Conservation (phyloP, 2,113 vertebrate species). For the Polyodon spathula region DNA sequence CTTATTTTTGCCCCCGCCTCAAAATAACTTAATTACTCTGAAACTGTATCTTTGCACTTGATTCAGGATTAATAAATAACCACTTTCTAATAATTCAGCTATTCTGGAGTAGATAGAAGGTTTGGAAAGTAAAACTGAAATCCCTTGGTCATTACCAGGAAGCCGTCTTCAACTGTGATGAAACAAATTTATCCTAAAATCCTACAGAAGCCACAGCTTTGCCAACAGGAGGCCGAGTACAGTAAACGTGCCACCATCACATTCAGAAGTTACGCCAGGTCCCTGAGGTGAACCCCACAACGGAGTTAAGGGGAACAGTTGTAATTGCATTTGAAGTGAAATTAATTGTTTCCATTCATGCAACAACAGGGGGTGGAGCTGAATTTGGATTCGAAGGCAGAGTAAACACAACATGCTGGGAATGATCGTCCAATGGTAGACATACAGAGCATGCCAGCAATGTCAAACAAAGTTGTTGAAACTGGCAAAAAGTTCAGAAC, state of each 20-base stretch:
- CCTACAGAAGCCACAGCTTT: too few species aligned
- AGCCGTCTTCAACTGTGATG: too few species aligned
- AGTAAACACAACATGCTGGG: neutral
- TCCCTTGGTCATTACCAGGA: too few species aligned
- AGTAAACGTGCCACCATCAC: neutral
- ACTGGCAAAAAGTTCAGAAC: neutral
- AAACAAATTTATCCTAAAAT: too few species aligned
- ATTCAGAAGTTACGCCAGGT: neutral
- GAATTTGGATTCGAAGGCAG: neutral
- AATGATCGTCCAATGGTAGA: neutral
- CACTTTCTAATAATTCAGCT: too few species aligned
- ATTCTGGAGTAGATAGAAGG: too few species aligned
- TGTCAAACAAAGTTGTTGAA: neutral
- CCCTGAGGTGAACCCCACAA: neutral
- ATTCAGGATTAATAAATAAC: too few species aligned
- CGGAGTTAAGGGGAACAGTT: too few species aligned
- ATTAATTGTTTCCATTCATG: constrained; percentile 2
- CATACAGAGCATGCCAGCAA: neutral
- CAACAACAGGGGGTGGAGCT: neutral
- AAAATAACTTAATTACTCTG: too few species aligned
- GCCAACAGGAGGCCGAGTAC: neutral
- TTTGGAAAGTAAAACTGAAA: too few species aligned
- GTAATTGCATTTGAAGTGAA: constrained; percentile 6
- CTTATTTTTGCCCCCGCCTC: too few species aligned
- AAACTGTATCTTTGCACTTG: too few species aligned